Conservation (phyloP, 2,888 invertebrate species). For the Diogma glabrata region DNA sequence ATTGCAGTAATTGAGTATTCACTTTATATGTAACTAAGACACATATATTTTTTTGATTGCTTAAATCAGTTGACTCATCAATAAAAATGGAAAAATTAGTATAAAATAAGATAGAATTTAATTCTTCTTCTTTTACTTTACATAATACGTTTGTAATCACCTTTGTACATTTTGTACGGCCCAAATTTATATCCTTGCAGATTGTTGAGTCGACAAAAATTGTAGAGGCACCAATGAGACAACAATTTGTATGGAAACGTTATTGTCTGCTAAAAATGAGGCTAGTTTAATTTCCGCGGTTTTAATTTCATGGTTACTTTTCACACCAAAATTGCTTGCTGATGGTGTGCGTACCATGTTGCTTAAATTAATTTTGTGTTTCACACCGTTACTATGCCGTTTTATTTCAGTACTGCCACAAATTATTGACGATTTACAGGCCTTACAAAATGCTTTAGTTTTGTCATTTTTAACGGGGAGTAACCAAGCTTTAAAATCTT, state of each 20-base stretch:
- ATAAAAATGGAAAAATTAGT: neutral
- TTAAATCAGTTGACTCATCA: neutral
- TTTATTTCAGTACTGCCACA: neutral
- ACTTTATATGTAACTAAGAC: neutral
- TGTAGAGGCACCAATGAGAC: neutral
- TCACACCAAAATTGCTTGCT: neutral
- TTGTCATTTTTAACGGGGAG: neutral
- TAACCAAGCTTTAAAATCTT: neutral
- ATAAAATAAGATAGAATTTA: neutral
- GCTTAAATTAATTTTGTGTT: neutral
- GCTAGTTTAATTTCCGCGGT: neutral
- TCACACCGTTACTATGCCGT: neutral
- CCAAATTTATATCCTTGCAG: neutral
- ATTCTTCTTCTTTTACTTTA: neutral
- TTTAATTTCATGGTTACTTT: neutral
- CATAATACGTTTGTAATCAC: neutral
- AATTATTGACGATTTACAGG: neutral
- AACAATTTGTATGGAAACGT: neutral
- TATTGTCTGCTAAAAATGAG: neutral
- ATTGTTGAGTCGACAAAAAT: neutral
- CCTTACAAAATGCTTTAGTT: neutral
- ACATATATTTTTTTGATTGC: neutral
- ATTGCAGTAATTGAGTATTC: neutral
- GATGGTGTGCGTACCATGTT: neutral
- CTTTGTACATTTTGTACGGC: neutral